These are phyloP conservation scores for Benthosema pterotum DNA, from an alignment of 2,797 vertebrate genomes.

Conservation along the genomic window DNA sequence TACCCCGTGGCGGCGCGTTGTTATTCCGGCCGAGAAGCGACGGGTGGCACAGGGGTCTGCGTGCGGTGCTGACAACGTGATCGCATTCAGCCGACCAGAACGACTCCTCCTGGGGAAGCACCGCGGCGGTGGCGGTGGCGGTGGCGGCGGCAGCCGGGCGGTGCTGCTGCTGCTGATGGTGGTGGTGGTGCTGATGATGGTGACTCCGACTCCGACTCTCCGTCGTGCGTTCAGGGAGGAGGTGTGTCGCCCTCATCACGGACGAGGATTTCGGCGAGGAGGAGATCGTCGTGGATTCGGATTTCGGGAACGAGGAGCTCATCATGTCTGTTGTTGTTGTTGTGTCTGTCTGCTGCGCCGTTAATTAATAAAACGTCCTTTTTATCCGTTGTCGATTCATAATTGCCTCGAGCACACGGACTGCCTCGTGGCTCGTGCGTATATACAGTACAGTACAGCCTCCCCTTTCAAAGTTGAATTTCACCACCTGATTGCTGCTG, in stretches of 20 bases:
- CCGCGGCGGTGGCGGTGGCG: conserved; percentile 39
- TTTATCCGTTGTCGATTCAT: conserved; percentile 38
- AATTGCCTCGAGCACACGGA: conserved; percentile 7
- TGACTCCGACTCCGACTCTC: conserved; percentile 70
- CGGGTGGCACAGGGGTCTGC: conserved; percentile 93
- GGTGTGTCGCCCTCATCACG: conserved; percentile 52
- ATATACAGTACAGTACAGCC: conserved; percentile 30
- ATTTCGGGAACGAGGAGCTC: conserved; percentile 79
- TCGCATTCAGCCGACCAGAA: conserved; percentile 83
- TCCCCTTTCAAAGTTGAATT: conserved; percentile 52
- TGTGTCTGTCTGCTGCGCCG: conserved; percentile 21
- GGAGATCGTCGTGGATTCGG: conserved; percentile 84
- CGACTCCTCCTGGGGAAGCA: conserved; percentile 65
- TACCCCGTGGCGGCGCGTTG: conserved; percentile 69
- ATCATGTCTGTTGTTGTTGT: conserved; percentile 73
- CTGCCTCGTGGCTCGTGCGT: conserved; percentile 21
- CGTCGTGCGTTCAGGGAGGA: conserved; percentile 50
- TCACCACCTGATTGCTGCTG: conserved; percentile 64
- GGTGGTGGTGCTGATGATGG: conserved; percentile 68
- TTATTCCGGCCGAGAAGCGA: conserved; percentile 64
- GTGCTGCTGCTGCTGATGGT: no score
- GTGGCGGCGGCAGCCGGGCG: conserved; percentile 45
- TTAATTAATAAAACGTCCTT: conserved; percentile 31
- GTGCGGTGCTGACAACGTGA: conserved; percentile 87
- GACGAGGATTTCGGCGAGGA: conserved; percentile 85